phyloP scores from a whole-genome alignment of 2,888 invertebrate species.

The Metacarcinus magister region DNA sequence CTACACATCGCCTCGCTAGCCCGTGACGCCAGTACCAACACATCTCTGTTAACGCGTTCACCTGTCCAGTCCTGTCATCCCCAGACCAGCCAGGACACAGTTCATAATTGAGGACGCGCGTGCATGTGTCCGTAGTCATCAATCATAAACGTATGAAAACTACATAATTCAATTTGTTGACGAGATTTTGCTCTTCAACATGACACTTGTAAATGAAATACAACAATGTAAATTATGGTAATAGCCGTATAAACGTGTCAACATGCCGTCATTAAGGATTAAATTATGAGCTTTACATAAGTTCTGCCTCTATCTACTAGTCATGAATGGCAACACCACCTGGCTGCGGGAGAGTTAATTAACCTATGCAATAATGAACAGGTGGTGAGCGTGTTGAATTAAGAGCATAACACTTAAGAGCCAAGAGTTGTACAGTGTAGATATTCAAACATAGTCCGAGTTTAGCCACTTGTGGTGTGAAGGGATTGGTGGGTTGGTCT shows the following conservation, averaged over 20 bases:
- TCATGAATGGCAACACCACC: neutral
- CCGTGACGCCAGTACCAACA: neutral
- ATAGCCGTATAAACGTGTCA: neutral
- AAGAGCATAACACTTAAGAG: neutral
- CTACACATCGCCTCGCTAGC: neutral
- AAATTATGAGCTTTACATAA: neutral
- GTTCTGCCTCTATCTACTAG: neutral
- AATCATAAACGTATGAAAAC: neutral
- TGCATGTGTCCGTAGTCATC: neutral
- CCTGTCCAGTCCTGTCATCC: neutral
- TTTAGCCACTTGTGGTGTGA: neutral
- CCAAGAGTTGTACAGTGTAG: neutral
- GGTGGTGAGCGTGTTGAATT: neutral
- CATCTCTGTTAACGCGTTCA: neutral
- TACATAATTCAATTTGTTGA: neutral
- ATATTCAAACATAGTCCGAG: neutral
- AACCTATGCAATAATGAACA: neutral
- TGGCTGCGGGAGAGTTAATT: neutral
- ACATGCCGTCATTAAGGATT: neutral
- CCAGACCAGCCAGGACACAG: neutral
- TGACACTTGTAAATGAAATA: neutral
- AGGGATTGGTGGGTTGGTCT: neutral
- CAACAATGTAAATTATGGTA: neutral
- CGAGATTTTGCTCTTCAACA: neutral
- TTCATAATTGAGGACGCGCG: neutral